Conservation (phyloP, 2,113 vertebrate genomes). For the Perognathus longimembris region DNA sequence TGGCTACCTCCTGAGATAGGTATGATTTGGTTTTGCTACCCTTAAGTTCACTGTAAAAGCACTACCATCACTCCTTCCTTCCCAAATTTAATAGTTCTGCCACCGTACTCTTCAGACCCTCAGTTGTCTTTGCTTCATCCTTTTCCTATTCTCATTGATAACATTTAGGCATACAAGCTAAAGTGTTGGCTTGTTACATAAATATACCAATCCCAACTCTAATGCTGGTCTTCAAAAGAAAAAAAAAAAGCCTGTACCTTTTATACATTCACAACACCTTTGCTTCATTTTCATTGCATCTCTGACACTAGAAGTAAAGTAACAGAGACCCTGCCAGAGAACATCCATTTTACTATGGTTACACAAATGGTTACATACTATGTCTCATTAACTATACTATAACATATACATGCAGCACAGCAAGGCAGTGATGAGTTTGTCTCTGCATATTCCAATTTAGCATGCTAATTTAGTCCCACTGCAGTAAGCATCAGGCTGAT, state of each 20-base stretch:
- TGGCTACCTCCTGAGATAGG: neutral
- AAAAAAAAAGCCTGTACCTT: neutral
- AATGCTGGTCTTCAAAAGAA: conserved; percentile 2
- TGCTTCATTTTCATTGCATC: conserved; percentile 18
- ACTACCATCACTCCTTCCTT: neutral
- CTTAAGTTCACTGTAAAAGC: neutral
- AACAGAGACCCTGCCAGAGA: neutral
- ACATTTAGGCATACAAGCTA: neutral
- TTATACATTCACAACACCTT: neutral
- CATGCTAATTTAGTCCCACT: conserved; percentile 65
- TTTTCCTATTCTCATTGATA: conserved; percentile 18
- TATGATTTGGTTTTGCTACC: neutral
- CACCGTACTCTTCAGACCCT: neutral
- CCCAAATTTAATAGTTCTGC: neutral
- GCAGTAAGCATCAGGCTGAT: conserved; percentile 77
- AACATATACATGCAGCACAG: neutral
- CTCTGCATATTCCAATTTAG: conserved; percentile 33
- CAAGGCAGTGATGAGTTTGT: neutral
- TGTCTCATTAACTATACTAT: neutral
- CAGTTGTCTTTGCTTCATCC: neutral
- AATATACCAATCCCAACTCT: neutral
- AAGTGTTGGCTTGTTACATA: neutral
- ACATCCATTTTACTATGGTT: neutral
- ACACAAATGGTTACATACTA: neutral
- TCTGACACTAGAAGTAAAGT: neutral